Conservation (phyloP, 2,113 vertebrate species). For the Nycticorax nycticorax region DNA sequence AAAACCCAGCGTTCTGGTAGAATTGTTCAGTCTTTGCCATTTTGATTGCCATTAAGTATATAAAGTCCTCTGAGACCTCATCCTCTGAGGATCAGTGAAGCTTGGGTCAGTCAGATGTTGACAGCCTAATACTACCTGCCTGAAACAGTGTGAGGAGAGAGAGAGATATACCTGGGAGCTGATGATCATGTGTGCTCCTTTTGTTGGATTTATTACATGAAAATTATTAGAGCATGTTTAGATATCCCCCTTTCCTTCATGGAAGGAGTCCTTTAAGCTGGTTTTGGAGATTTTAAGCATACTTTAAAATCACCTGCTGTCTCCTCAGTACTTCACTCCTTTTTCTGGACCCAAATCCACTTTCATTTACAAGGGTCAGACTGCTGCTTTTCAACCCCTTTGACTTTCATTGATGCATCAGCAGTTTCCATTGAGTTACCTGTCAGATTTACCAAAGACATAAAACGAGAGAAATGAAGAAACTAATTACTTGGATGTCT, state of each 20-base stretch:
- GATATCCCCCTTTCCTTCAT: not conserved
- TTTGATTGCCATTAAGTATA: slow-evolving; percentile 19
- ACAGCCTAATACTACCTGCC: not conserved
- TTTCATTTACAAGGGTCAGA: not conserved
- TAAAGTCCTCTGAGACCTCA: not conserved
- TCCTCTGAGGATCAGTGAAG: not conserved
- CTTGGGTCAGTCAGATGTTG: not conserved
- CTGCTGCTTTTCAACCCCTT: not conserved
- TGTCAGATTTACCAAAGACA: not conserved
- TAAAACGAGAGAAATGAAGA: not conserved
- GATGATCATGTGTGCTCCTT: not conserved
- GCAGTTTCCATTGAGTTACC: not conserved
- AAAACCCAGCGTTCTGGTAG: not conserved
- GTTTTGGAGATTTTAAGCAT: not conserved
- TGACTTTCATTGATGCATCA: not conserved
- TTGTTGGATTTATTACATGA: not conserved
- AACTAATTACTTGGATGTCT: not conserved
- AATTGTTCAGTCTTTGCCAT: not conserved
- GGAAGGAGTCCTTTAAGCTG: not conserved
- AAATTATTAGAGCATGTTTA: not conserved
- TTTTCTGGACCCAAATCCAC: not conserved
- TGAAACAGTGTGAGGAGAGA: not conserved
- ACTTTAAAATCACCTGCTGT: not conserved
- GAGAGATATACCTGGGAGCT: not conserved
- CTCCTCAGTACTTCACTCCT: not conserved